A percentile compares a stretch with the other conserved stretches of the same genome.
Evolutionary conservation across 2,888 invertebrate genomes (phyloP).

Genomic region (Encarsia formosa): DNA sequence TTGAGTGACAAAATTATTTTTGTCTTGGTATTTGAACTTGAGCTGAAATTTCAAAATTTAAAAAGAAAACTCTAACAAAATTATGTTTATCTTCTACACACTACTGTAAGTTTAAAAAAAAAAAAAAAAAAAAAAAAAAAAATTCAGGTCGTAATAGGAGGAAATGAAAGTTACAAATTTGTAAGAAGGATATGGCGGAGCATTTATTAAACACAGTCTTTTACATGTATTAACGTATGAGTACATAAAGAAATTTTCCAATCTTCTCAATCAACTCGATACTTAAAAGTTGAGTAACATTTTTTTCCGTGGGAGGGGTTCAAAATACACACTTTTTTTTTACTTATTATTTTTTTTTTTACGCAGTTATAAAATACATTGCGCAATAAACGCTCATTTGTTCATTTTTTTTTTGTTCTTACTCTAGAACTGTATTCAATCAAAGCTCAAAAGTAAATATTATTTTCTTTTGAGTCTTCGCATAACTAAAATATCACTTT

Average conservation of each 20-base stretch:
- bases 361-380: not conserved
- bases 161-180: not conserved
- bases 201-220: slow-evolving; percentile 46
- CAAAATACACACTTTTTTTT: too few relatives aligned
- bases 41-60: too few relatives aligned
- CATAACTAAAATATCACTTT: slow-evolving; percentile 14
- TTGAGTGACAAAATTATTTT: not conserved
- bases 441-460: slow-evolving; percentile 7
- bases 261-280: not conserved
- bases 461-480: slow-evolving; percentile 4
- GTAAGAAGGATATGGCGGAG: slow-evolving; percentile 32
- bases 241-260: slow-evolving; percentile 24
- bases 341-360: not conserved
- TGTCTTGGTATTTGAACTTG: too few relatives aligned
- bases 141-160: too few relatives aligned
- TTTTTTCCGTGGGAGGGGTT: too few relatives aligned
- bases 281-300: too few relatives aligned
- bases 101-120: too few relatives aligned
- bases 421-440: not conserved
- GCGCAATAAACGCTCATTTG: not conserved
- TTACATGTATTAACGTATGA: slow-evolving; percentile 30
- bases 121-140: too few relatives aligned
- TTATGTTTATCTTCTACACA: too few relatives aligned
- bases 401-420: not conserved
- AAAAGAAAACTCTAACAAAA: too few relatives aligned